These are phyloP conservation scores for Ennomos fuscantarius DNA, from an alignment of 2,888 invertebrate genomes.

Conservation along the genomic window DNA sequence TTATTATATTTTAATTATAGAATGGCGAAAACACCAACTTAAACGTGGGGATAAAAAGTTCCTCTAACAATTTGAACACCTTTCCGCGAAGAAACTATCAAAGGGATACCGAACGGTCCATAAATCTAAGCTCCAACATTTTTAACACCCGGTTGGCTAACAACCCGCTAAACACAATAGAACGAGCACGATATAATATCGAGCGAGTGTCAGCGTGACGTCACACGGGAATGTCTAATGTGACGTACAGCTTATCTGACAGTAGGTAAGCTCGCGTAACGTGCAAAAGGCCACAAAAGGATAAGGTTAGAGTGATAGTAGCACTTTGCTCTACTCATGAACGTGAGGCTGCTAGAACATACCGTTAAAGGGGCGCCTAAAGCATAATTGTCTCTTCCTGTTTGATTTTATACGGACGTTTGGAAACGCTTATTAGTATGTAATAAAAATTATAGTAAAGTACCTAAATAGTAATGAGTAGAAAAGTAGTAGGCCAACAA, in stretches of 20 bases:
- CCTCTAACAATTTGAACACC: conserved; percentile 3
- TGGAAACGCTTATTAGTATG: too few relatives aligned
- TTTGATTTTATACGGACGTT: too few relatives aligned
- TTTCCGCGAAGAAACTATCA: conserved; percentile 15
- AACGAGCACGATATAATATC: conserved; percentile 32
- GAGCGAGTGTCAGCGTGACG: conserved; percentile 36
- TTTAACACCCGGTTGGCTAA: conserved; percentile 13
- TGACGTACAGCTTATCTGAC: conserved; percentile 18
- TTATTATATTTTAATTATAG: too few relatives aligned
- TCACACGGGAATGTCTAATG: conserved; percentile 31
- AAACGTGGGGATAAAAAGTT: background rate
- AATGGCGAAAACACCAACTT: too few relatives aligned
- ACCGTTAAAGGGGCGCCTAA: too few relatives aligned
- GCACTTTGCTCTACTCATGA: too few relatives aligned
- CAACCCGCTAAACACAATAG: conserved; percentile 26
- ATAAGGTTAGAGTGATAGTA: too few relatives aligned
- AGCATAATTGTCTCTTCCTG: too few relatives aligned
- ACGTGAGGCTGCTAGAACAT: too few relatives aligned
- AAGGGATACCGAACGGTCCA: conserved; percentile 10
- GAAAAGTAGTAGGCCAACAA: too few relatives aligned
- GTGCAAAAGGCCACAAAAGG: background rate
- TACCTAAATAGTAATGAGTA: too few relatives aligned
- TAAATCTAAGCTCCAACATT: conserved; percentile 26
- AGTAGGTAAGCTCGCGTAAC: conserved; percentile 13
- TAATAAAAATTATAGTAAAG: too few relatives aligned